Evolutionary conservation across 2,113 vertebrate genomes (phyloP), one percentile per base, ranked within the genome.

Genomic region (Anolis carolinensis): DNA sequence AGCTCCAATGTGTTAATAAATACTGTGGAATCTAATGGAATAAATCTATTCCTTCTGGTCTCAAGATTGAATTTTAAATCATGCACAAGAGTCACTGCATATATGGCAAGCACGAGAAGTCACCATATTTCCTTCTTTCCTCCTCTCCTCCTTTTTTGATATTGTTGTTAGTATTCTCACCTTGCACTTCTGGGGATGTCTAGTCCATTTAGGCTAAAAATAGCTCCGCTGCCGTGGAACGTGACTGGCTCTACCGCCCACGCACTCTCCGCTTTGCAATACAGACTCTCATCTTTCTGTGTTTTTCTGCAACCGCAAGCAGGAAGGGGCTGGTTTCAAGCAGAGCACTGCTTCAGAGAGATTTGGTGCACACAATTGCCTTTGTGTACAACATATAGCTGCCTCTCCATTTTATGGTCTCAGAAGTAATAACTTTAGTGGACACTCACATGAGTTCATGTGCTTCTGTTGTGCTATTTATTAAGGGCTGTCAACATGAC

Each of bases 151-250:
- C 5, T 81, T 34, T 70, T 52, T 32, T 55, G 52, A 14, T 71
- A 52, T 65, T 44, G 5, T 55, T 36, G 21, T 59, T 82, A 36
- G 36, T 36, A 50, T 76, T 84, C 48, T 86, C 80, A 82, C 62
- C 79, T 91, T 88, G 62, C 73, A 90, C 71, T 81, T 89, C 83
- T 80, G 80, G 91, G 81, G 55, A 73, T 1, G 30, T 89, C 89
- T 93, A 78, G 55, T 59, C 23, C 1, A 68, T 94, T 92, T 81
- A 80, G 48, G 65, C 63, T 81, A 89, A 86, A 92, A 91, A 93
- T 93, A 93, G 82, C 52, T 89, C 82, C 88, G 14, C 75, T 92
- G 89, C 88, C 91, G 82, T 73, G 90, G 78, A 88, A 91, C 0
- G 0, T 93, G 86, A 92, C 79, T 86, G 79, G 67, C 91, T 92